A percentile compares a stretch with the other conserved stretches of the same genome.
Conservation (phyloP, 2,113 vertebrate species). For the Lepus timidus region DNA sequence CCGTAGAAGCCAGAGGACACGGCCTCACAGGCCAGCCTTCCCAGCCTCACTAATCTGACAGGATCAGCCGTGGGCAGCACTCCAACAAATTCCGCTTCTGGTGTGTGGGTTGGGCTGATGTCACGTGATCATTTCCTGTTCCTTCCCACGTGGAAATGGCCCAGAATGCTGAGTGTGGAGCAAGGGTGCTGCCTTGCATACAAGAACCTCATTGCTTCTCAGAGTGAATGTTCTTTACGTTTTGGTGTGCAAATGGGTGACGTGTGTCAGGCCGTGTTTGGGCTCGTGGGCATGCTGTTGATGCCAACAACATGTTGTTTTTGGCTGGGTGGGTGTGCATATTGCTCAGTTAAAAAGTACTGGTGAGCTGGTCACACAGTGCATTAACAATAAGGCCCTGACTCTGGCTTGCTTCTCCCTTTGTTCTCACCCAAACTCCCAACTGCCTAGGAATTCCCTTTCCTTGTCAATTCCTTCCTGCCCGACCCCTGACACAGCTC, state of each 20-base stretch:
- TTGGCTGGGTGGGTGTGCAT: neutral
- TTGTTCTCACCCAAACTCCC: neutral
- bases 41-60: neutral
- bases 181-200: neutral
- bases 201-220: neutral
- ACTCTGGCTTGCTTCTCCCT: neutral
- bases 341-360: conserved; percentile 2
- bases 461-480: neutral
- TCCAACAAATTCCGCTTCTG: neutral
- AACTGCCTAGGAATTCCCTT: neutral
- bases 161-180: neutral
- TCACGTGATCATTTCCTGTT: neutral
- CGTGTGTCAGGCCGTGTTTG: neutral
- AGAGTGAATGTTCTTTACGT: neutral
- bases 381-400: neutral
- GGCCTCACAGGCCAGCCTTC: neutral
- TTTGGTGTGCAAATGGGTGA: conserved; percentile 5
- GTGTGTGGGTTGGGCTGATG: neutral
- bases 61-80: neutral
- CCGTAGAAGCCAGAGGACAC: neutral
- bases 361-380: neutral
- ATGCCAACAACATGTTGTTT: conserved; percentile 25
- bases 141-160: neutral
- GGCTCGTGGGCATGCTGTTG: neutral
- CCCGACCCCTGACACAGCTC: neutral